These are phyloP conservation scores for Hirtodrosophila alboralis DNA, from an alignment of 2,888 invertebrate species.

Conservation along the genomic window DNA sequence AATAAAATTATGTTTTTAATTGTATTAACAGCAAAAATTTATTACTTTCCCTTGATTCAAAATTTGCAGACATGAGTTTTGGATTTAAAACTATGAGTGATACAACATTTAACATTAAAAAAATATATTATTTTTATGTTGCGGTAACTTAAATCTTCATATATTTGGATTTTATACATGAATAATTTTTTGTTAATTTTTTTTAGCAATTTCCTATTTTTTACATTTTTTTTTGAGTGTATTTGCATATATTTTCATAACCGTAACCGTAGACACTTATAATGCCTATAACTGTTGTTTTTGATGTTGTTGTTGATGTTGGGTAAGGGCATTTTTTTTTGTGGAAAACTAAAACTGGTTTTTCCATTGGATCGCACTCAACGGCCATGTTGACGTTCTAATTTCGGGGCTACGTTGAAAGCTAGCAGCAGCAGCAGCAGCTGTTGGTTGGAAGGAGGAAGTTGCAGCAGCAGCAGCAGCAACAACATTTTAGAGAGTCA, in stretches of 20 bases:
- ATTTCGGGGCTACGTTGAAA: conserved; percentile 50
- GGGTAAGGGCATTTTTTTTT: conserved; percentile 51
- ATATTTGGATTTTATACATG: too few species aligned
- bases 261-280: conserved; percentile 27
- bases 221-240: not conserved
- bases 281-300: conserved; percentile 50
- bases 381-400: conserved; percentile 48
- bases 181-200: too few species aligned
- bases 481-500: conserved; percentile 46
- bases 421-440: conserved; percentile 3
- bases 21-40: too few species aligned
- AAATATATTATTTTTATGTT: too few species aligned
- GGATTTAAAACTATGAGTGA: not conserved
- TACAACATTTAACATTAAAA: too few species aligned
- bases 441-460: not conserved
- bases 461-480: conserved; percentile 32
- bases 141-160: too few species aligned
- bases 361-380: conserved; percentile 44
- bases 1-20: too few species aligned
- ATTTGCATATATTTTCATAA: conserved; percentile 24
- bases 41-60: too few species aligned
- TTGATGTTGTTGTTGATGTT: too few species aligned
- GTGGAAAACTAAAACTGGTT: conserved; percentile 50
- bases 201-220: too few species aligned
- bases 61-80: too few species aligned